A percentile compares a stretch with the other conserved stretches of the same genome.
Evolutionary conservation across 2,888 invertebrate species (phyloP).

Genomic region (Zonitis immaculata): DNA sequence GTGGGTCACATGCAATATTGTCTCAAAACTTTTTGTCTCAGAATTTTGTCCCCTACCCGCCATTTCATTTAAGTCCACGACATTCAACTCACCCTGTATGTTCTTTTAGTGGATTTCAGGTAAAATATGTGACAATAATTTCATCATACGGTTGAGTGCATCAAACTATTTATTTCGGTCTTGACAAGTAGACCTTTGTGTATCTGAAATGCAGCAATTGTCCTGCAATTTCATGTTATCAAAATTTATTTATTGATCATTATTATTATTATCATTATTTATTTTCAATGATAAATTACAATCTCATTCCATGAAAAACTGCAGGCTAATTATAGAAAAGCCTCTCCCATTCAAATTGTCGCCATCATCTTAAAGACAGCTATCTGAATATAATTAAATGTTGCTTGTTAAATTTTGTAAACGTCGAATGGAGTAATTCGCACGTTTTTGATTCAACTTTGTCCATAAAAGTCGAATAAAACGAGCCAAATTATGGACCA

Average conservation of each 20-base stretch:
- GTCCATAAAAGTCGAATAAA: conserved; percentile 17
- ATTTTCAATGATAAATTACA: no score
- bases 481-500: background rate
- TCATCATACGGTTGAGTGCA: background rate
- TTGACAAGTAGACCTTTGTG: background rate
- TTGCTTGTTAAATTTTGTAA: conserved; percentile 28
- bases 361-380: conserved; percentile 3
- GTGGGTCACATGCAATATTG: no score
- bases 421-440: conserved; percentile 27
- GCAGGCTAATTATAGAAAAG: background rate
- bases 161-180: background rate
- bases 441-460: conserved; percentile 29
- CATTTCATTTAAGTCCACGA: no score
- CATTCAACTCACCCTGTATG: no score
- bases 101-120: background rate
- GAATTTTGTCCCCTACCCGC: no score
- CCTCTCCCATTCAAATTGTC: background rate
- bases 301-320: no score
- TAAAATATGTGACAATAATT: background rate
- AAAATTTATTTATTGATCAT: no score
- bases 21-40: no score
- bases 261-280: no score
- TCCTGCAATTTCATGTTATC: background rate
- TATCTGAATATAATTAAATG: conserved; percentile 26
- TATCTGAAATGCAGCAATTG: background rate